phyloP scores from a whole-genome alignment of 2,113 vertebrate species.

The Pithys albifrons region DNA sequence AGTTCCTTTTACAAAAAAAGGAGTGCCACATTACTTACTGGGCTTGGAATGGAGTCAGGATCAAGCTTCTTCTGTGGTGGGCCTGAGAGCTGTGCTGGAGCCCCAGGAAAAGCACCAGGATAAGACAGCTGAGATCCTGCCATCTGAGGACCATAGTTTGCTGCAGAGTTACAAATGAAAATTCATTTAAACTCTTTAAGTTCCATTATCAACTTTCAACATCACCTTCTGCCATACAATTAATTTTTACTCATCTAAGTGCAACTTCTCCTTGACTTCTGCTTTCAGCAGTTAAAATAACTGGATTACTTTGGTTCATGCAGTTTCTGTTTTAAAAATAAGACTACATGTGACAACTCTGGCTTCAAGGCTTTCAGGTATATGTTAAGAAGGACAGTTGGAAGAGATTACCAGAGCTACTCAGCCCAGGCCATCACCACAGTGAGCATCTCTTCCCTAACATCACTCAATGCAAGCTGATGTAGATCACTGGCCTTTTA shows the following conservation, averaged over 20 bases:
- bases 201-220: background rate
- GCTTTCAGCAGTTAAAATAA: background rate
- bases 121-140: constrained; percentile 80
- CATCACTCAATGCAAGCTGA: background rate
- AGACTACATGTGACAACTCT: background rate
- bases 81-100: constrained; percentile 77
- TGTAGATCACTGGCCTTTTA: background rate
- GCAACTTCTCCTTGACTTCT: background rate
- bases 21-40: constrained; percentile 76
- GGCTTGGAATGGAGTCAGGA: constrained; percentile 90
- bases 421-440: background rate
- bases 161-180: constrained; percentile 57
- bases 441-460: background rate
- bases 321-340: background rate
- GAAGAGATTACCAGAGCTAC: background rate
- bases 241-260: background rate
- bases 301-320: background rate
- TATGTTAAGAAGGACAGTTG: background rate
- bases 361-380: background rate
- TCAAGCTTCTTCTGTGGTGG: constrained; percentile 91
- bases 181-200: background rate
- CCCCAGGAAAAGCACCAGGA: constrained; percentile 80
- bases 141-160: constrained; percentile 83
- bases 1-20: background rate
- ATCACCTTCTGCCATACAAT: background rate